phyloP scores from a whole-genome alignment of 2,113 vertebrate species.

The Eptesicus fuscus region DNA sequence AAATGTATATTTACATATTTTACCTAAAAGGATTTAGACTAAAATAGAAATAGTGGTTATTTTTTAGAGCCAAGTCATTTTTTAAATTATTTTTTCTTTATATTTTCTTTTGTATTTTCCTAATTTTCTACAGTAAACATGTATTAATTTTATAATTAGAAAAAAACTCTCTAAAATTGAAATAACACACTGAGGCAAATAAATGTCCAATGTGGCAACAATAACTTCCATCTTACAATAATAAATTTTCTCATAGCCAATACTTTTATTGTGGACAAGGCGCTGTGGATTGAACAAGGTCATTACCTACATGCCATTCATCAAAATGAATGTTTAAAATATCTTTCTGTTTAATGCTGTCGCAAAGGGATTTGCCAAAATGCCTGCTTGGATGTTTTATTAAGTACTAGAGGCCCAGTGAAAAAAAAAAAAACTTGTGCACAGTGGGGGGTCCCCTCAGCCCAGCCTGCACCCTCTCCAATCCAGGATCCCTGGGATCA shows the following conservation, averaged over 20 bases:
- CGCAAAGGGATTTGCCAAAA: constrained; percentile 60
- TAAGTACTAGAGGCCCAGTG: neutral
- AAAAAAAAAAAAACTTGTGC: too few relatives aligned
- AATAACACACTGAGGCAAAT: neutral
- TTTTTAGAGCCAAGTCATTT: neutral
- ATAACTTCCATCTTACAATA: neutral
- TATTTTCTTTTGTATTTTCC: neutral
- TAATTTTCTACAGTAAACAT: neutral
- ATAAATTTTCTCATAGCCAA: constrained; percentile 9
- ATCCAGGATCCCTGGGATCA: too few relatives aligned
- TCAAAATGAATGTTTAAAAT: constrained; percentile 61
- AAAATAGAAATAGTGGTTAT: neutral
- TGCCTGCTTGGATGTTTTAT: constrained; percentile 34
- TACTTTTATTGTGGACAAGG: neutral
- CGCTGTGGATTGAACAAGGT: neutral
- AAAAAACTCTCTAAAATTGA: constrained; percentile 22
- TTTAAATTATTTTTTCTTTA: neutral
- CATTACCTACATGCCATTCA: constrained; percentile 2
- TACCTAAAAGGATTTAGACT: neutral
- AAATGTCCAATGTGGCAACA: constrained; percentile 2
- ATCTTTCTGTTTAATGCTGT: constrained; percentile 45
- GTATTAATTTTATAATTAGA: neutral
- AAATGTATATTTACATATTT: neutral
- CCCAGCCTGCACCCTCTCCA: too few relatives aligned
- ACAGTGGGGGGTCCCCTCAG: too few relatives aligned